Base-by-base conservation (phyloP, 2,888 invertebrate genomes). In the Pelosia muscerda region DNA sequence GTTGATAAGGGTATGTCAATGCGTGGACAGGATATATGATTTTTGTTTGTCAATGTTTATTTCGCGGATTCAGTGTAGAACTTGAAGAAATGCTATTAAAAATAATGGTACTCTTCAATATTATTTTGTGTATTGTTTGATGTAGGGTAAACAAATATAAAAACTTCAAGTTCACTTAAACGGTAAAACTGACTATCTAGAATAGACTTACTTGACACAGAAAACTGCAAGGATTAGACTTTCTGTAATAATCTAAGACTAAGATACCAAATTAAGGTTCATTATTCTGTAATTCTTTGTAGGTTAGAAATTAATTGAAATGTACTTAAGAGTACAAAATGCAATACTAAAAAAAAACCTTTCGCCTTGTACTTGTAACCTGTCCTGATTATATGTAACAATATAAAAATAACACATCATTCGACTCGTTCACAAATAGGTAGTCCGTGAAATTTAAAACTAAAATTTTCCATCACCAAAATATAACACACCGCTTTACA, bases 401-500 rank as follows among this genome's bases (percentile, higher is more conserved):
- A 49, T 49, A 49, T 3, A 49, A 61, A 2, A 61, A 49, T 19
- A 61, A 49, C 2, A 42, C 38, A 60, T 56, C 56, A 60, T 60
- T 19, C 61, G 13, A 55, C 65, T 23, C 63, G 22, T 61, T 66
- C 23, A 65, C 38, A 69, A 64, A 78, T 25, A 56, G n/a, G n/a
- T n/a, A n/a, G 59, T 23, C 53, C 23, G 55, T 55, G 38, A 65
- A 60, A 68, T 60, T 57, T 10, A 31, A 63, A 57, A 55, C 57
- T 65, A 64, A 67, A 56, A 23, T 54, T 28, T 63, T 62, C 23
- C 58, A 28, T 22, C 10, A 57, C 56, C 34, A 68, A 66, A 74
- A 68, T 67, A 66, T 70, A 69, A 65, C 49, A 69, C 19, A 72
- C 25, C 42, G 65, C 63, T 71, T 61, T 63, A 64, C 60, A 66